phyloP scores from a whole-genome alignment of 2,888 invertebrate species.

The Acholoe squamosa region DNA sequence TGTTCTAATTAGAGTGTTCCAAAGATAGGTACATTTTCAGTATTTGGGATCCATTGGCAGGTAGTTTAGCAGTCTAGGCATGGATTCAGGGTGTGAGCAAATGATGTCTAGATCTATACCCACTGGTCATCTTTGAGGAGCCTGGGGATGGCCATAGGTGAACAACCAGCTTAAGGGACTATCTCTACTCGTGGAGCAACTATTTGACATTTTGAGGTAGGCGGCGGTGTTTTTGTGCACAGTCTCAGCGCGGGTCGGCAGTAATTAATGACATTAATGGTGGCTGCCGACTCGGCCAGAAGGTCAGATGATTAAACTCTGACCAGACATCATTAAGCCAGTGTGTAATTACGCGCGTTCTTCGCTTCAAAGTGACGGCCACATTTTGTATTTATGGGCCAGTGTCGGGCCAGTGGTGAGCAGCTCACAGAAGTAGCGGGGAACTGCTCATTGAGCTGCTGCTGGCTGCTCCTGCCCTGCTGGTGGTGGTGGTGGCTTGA shows the following conservation, averaged over 20 bases:
- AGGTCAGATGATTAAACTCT: slow-evolving; percentile 55
- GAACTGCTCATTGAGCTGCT: not conserved
- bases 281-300: not conserved
- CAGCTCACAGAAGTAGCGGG: too few species aligned
- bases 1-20: too few species aligned
- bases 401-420: not conserved
- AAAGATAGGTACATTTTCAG: too few species aligned
- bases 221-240: not conserved
- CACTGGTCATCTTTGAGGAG: not conserved
- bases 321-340: slow-evolving; percentile 53
- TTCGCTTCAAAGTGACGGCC: slow-evolving; percentile 51
- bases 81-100: too few species aligned
- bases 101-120: too few species aligned
- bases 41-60: too few species aligned
- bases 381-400: slow-evolving; percentile 35
- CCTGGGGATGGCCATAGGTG: not conserved
- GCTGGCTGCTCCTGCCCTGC: not conserved
- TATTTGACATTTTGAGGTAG: slow-evolving; percentile 41
- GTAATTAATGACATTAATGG: slow-evolving; percentile 43
- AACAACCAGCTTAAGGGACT: not conserved
- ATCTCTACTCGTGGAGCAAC: slow-evolving; percentile 21
- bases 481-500: not conserved
- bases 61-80: too few species aligned
- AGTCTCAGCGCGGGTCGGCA: slow-evolving; percentile 28
- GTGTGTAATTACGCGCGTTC: slow-evolving; percentile 46